Base-by-base conservation (phyloP, 2,797 vertebrate genomes). In the Pygocentrus nattereri region DNA sequence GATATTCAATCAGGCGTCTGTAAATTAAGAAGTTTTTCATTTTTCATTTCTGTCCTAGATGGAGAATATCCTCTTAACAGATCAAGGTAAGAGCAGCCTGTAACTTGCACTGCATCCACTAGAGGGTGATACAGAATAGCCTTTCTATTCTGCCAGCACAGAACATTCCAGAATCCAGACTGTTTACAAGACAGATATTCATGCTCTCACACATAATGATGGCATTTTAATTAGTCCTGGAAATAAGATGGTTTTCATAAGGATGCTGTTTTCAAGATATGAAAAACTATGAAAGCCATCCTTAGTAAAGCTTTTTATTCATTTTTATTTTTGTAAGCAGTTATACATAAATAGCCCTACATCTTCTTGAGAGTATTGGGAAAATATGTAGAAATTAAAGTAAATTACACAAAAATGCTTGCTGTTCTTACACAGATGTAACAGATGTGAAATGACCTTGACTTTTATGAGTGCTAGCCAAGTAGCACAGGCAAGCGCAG, bases 11-110 rank as follows among this genome's bases (percentile, higher is more conserved):
- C 19, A 71, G 2, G 11, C 56, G 50, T 38, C 19, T 49, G 23
- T 47, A 23, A 41, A 68, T 70, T 13, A 30, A 49, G 18, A 44
- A 18, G 4, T 30, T 44, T 69, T n/a, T 64, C 23, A 38, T 21
- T 50, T 58, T 69, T 49, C 47, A 23, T 74, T 76, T 19, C 19
- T 76, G 84, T 85, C 96, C 86, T 90, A 99, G 97, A 97, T 99
- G 97, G 97, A 98, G 85, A 98, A 98, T 87, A 93, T 98, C 68
- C 95, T 98, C 52, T 87, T 98, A 84, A 96, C 95, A 86, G 96
- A 99, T 83, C 90, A 95, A 84, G 97, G 98, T 97, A 92, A 91
- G 90, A 88, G 34, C 27, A 81, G 12, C 44, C 13, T 5, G 31
- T 0, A 54, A 4, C 77, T 25, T 69, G 16, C 7, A 25, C 34